Conservation (phyloP, 2,888 invertebrate species). For the Torymus aiolomorphi region DNA sequence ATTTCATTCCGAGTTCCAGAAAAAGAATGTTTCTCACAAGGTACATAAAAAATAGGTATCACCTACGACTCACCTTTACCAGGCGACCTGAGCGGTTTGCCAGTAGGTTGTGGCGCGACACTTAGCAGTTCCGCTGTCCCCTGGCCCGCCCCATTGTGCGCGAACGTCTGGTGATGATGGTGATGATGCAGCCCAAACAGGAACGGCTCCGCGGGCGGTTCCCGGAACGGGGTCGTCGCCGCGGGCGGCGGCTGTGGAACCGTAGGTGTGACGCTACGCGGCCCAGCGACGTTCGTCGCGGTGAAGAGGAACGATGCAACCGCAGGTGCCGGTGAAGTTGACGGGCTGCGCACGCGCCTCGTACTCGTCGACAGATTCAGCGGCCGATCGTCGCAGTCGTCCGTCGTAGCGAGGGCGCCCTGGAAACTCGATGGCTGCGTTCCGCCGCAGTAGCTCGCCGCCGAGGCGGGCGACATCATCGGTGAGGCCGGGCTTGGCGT, state of each 20-base stretch:
- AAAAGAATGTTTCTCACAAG: no score
- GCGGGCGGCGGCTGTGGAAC: not conserved
- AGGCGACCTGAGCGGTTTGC: slow-evolving; percentile 61
- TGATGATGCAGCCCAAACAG: slow-evolving; percentile 61
- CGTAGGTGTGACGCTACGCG: slow-evolving; percentile 29
- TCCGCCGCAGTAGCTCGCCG: slow-evolving; percentile 51
- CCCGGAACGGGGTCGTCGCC: slow-evolving; percentile 63
- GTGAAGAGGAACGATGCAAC: slow-evolving; percentile 27
- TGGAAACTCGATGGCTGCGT: slow-evolving; percentile 38
- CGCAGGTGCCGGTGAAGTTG: slow-evolving; percentile 55
- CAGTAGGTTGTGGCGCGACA: slow-evolving; percentile 2
- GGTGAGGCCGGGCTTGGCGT: slow-evolving; percentile 66
- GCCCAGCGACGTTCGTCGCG: not conserved
- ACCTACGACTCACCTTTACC: slow-evolving; percentile 61
- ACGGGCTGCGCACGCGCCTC: slow-evolving; percentile 64
- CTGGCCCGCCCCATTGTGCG: slow-evolving; percentile 59
- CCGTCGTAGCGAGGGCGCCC: slow-evolving; percentile 6
- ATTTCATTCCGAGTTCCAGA: no score
- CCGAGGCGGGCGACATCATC: slow-evolving; percentile 64
- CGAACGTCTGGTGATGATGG: slow-evolving; percentile 60
- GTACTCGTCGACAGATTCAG: slow-evolving; percentile 69
- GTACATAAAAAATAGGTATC: no score
- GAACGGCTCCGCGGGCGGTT: slow-evolving; percentile 63
- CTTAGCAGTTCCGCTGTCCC: slow-evolving; percentile 23
- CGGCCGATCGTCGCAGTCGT: slow-evolving; percentile 70